A percentile compares a stretch with the other conserved stretches of the same genome.
Conservation (phyloP, 2,797 vertebrate genomes). For the Muraenolepis orangiensis region DNA sequence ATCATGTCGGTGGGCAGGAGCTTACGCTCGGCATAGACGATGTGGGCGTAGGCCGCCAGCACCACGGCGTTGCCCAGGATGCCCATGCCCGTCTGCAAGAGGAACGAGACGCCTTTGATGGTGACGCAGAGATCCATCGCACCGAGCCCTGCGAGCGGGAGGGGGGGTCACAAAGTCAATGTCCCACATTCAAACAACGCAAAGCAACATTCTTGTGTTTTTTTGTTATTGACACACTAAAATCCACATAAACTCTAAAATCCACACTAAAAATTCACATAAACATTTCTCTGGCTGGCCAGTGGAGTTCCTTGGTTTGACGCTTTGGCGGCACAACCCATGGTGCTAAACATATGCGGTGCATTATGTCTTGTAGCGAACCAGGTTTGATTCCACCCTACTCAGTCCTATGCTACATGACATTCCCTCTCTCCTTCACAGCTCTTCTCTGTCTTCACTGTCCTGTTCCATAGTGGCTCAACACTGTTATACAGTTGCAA, state of each 20-base stretch:
- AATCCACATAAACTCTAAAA: too few relatives aligned
- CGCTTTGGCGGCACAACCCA: too few relatives aligned
- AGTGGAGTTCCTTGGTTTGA: neutral
- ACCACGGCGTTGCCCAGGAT: constrained; percentile 72
- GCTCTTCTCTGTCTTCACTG: neutral
- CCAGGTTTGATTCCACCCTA: neutral
- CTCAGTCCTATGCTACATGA: neutral
- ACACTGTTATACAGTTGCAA: too few relatives aligned
- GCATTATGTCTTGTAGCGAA: neutral
- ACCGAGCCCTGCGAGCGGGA: neutral
- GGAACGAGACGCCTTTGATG: constrained; percentile 81
- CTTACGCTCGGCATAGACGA: constrained; percentile 52
- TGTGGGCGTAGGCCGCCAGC: constrained; percentile 64
- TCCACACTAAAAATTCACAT: too few relatives aligned
- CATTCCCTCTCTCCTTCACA: neutral
- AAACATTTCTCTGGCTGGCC: neutral
- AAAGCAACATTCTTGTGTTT: constrained; percentile 20
- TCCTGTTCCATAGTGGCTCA: neutral
- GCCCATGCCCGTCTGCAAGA: constrained; percentile 76
- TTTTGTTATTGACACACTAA: too few relatives aligned
- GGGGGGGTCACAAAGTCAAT: neutral
- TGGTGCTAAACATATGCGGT: neutral
- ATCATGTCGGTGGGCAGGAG: constrained; percentile 77
- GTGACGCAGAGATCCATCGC: constrained; percentile 78
- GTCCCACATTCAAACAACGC: constrained; percentile 16